Evolutionary conservation across 2,113 vertebrate genomes (phyloP).

Genomic region (Fukomys damarensis): DNA sequence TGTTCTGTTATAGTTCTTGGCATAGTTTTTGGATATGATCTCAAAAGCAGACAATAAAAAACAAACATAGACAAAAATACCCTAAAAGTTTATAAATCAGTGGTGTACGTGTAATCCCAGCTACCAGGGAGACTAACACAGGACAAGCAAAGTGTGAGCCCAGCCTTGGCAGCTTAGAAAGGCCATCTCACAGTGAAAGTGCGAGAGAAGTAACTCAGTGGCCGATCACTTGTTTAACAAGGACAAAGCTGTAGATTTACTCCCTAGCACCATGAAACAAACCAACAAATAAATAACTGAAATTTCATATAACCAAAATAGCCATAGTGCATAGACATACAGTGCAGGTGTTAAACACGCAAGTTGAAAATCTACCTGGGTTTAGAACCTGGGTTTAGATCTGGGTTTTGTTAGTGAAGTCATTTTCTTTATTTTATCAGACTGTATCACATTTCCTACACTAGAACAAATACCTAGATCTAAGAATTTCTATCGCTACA

Average conservation of each 20-base stretch:
- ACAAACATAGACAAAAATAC: too few relatives aligned
- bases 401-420: background rate
- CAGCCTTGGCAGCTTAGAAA: background rate
- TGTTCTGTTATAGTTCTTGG: background rate
- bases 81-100: background rate
- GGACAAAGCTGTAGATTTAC: background rate
- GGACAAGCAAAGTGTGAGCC: background rate
- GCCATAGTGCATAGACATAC: background rate
- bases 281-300: background rate
- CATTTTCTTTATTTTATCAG: background rate
- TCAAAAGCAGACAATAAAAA: background rate
- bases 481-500: background rate
- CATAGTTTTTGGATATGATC: background rate
- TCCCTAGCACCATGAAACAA: background rate
- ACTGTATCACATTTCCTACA: background rate
- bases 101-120: background rate
- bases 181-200: background rate
- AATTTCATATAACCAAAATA: background rate
- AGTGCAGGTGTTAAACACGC: background rate
- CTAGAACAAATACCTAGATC: background rate
- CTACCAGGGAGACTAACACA: background rate
- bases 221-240: background rate
- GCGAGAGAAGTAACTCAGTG: background rate
- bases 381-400: background rate
- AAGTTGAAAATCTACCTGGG: background rate